These are phyloP conservation scores for Lasioglossum leucozonium DNA, from an alignment of 2,888 invertebrate genomes.

Conservation along the genomic window DNA sequence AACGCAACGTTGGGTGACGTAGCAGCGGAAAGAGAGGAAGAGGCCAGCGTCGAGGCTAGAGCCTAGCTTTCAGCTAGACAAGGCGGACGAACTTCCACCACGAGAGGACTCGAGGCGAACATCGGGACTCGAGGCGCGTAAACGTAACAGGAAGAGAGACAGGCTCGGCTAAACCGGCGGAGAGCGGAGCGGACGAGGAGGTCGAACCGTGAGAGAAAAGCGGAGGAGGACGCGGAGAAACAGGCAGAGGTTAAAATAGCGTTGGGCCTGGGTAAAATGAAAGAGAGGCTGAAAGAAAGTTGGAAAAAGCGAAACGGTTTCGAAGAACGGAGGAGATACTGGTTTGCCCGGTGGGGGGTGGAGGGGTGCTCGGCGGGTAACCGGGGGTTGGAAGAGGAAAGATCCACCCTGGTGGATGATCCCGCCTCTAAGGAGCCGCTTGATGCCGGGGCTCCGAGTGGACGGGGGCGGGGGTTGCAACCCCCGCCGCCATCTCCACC, in stretches of 20 bases:
- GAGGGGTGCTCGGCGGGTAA: background rate
- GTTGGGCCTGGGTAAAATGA: background rate
- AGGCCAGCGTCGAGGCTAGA: background rate
- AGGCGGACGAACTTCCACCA: background rate
- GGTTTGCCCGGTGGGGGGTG: background rate
- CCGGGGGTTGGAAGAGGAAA: constrained; percentile 36
- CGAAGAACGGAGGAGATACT: background rate
- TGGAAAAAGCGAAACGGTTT: background rate
- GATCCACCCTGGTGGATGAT: constrained; percentile 82
- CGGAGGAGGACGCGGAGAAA: background rate
- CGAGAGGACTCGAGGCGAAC: background rate
- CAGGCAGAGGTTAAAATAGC: background rate
- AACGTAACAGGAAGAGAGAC: constrained; percentile 27
- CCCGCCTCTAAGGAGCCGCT: constrained; percentile 83
- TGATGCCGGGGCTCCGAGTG: constrained; percentile 57
- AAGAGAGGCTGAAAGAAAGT: background rate
- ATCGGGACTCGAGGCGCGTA: constrained; percentile 1
- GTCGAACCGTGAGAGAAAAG: background rate
- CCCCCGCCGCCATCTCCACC: constrained; percentile 15
- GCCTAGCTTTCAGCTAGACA: background rate
- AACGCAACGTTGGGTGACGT: background rate
- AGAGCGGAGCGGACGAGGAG: background rate
- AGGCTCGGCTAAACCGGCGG: background rate
- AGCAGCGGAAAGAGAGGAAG: background rate
- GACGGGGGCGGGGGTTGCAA: constrained; percentile 51